phyloP scores from a whole-genome alignment of 2,113 vertebrate genomes.

The Vimba vimba region DNA sequence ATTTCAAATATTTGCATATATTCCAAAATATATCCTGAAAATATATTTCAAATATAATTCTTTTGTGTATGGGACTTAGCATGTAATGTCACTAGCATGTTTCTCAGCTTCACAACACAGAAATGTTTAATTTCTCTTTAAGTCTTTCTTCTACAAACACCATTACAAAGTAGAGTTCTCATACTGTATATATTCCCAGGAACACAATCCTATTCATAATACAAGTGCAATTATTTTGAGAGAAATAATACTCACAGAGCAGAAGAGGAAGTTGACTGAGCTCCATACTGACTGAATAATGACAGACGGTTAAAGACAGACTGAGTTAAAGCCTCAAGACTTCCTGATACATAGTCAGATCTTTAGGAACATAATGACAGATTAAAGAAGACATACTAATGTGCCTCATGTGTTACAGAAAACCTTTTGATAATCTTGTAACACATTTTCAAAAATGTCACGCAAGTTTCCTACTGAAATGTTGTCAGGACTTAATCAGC shows the following conservation, averaged over 20 bases:
- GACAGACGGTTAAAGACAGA: not conserved
- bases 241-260: constrained; percentile 16
- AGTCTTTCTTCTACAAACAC: not conserved
- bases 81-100: too few relatives aligned
- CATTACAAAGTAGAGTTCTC: too few relatives aligned
- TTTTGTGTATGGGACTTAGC: too few relatives aligned
- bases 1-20: too few relatives aligned
- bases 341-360: not conserved
- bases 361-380: not conserved
- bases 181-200: too few relatives aligned
- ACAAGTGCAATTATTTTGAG: too few relatives aligned
- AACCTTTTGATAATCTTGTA: not conserved
- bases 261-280: constrained; percentile 1
- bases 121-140: too few relatives aligned
- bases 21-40: too few relatives aligned
- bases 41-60: too few relatives aligned
- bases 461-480: not conserved
- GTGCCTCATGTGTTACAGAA: not conserved
- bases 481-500: not conserved
- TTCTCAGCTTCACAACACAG: not conserved
- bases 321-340: constrained; percentile 4
- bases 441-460: not conserved
- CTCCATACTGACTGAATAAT: constrained; percentile 25
- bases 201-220: too few relatives aligned
- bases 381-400: not conserved